phyloP scores from a whole-genome alignment of 2,113 vertebrate genomes.

The Rostratula benghalensis region DNA sequence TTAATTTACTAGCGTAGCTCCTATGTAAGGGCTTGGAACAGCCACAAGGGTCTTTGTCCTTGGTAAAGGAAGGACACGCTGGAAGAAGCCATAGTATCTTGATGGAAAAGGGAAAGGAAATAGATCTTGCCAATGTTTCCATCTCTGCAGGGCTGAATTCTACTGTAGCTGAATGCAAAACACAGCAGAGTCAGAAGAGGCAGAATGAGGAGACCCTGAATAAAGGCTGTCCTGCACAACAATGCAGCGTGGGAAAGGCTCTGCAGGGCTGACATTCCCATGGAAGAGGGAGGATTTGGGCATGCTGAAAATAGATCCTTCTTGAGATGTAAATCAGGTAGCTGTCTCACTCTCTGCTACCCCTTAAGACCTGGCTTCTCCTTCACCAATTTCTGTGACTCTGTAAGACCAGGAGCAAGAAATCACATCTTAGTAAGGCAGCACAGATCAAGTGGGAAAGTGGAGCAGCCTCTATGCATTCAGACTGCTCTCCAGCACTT shows the following conservation, averaged over 20 bases:
- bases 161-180: background rate
- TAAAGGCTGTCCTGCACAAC: background rate
- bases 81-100: background rate
- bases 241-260: background rate
- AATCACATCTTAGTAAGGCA: background rate
- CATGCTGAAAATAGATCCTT: constrained; percentile 16
- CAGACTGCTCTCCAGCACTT: background rate
- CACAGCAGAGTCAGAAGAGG: background rate
- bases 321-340: background rate
- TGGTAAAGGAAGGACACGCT: background rate
- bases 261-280: background rate
- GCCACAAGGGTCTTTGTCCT: background rate
- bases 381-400: background rate
- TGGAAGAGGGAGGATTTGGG: background rate
- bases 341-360: background rate
- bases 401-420: background rate
- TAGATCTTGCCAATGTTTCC: background rate
- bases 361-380: background rate
- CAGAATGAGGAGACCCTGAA: background rate
- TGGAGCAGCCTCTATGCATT: background rate
- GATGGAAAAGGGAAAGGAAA: background rate
- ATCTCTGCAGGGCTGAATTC: background rate
- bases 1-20: background rate
- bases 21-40: background rate
- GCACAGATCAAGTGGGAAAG: background rate